Conservation (phyloP, 2,113 vertebrate species). For the Esox niger region DNA sequence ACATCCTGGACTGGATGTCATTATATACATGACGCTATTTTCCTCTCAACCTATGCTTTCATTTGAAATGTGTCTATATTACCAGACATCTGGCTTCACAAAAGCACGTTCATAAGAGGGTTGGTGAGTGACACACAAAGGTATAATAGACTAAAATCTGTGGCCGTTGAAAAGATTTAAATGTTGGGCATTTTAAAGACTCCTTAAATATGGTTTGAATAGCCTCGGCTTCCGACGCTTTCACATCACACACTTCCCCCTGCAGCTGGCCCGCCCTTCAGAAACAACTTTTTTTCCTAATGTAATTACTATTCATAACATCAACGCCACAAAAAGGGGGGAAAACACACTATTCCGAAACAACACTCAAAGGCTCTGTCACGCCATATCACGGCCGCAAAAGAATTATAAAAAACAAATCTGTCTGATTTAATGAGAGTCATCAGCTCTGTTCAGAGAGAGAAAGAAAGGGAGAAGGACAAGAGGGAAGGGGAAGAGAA, state of each 20-base stretch:
- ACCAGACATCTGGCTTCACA: not conserved
- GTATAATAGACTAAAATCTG: not conserved
- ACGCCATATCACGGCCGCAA: not conserved
- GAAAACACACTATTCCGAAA: not conserved
- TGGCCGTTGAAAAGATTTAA: not conserved
- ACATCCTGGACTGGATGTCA: not conserved
- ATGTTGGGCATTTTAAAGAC: constrained; percentile 20
- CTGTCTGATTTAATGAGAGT: constrained; percentile 31
- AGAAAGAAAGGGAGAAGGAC: constrained; percentile 28
- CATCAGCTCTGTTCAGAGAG: constrained; percentile 18
- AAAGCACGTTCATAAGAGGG: not conserved
- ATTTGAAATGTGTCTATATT: not conserved
- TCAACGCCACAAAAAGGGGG: not conserved
- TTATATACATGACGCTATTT: not conserved
- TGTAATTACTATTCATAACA: not conserved
- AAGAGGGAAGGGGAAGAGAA: constrained; percentile 2
- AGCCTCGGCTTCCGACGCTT: constrained; percentile 5
- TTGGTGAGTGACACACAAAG: not conserved
- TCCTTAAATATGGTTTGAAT: constrained; percentile 22
- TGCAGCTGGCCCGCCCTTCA: constrained; percentile 28
- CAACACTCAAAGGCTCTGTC: constrained; percentile 27
- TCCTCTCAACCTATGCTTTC: not conserved
- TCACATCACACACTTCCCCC: constrained; percentile 8
- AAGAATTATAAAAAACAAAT: constrained; percentile 30
- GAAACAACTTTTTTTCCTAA: not conserved